Percentiles rank a stretch among this genome's conserved stretches.
Evolutionary conservation across 1,140 invertebrate species (phyloP).

Genomic region (Sitobion miscanthi): DNA sequence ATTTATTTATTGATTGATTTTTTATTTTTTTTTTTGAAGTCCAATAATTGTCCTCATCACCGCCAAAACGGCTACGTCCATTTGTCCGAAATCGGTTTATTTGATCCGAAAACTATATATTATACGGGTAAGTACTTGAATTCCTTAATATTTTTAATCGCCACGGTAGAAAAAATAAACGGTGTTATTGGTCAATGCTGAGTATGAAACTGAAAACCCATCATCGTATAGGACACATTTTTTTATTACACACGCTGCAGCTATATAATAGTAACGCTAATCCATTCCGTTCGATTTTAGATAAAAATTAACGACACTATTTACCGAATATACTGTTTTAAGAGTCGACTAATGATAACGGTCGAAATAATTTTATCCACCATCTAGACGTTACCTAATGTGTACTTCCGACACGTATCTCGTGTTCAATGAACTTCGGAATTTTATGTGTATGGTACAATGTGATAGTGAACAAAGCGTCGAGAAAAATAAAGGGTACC

Average conservation of each 20-base stretch:
- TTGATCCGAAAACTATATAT: background rate
- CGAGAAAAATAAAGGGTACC: background rate
- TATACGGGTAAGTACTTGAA: background rate
- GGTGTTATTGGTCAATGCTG: background rate
- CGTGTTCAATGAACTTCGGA: background rate
- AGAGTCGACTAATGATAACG: background rate
- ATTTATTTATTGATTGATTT: too few species aligned
- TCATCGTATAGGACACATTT: background rate
- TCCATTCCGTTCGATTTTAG: background rate
- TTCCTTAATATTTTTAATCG: background rate
- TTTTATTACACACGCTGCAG: background rate
- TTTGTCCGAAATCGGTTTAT: too few species aligned
- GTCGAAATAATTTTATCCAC: background rate
- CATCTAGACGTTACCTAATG: background rate
- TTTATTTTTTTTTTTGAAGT: too few species aligned
- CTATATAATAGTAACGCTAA: background rate
- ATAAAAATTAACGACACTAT: slow-evolving; percentile 8
- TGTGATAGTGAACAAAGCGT: background rate
- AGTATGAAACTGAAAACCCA: background rate
- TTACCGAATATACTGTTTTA: slow-evolving; percentile 11
- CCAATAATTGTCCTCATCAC: too few species aligned
- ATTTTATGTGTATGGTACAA: background rate
- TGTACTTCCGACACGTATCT: background rate
- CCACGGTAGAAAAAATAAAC: background rate
- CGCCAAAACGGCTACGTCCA: too few species aligned